Evolutionary conservation across 2,888 invertebrate species (phyloP), one percentile per base, ranked within the genome.

Genomic region (Mantis religiosa): DNA sequence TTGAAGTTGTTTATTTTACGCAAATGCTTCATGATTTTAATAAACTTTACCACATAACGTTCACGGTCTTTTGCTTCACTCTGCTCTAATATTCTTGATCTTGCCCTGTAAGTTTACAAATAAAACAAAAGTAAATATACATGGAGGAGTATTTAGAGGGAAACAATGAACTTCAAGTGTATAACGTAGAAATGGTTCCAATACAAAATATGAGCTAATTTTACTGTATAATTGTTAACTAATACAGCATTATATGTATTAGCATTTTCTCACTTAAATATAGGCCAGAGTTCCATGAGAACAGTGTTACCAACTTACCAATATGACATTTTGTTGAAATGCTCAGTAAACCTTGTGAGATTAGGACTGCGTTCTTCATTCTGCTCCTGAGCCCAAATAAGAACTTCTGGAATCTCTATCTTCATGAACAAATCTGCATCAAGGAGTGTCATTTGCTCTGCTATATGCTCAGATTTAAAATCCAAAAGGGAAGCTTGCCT

Each of bases 271-370:
- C n/a, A n/a, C n/a, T n/a, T n/a, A n/a, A n/a, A n/a, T n/a, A n/a
- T n/a, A n/a, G n/a, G n/a, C n/a, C n/a, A n/a, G n/a, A n/a, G n/a
- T n/a, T n/a, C n/a, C n/a, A n/a, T n/a, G n/a, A n/a, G n/a, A n/a
- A n/a, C n/a, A n/a, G n/a, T n/a, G n/a, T n/a, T n/a, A n/a, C n/a
- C n/a, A n/a, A n/a, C 93, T 92, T 92, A 95, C 99, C 99, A 99
- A 92, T 98, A 99, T 89, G 99, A 99, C 98, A 99, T 98, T 94
- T 99, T 99, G 93, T 99, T 99, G 93, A 99, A 99, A 94, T 99
- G 99, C 93, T 99, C 99, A 0, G 99, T 99, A 93, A 99, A 99
- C 91, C 97, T 95, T 71, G 98, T 99, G 89, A 99, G 95, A 93
- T 99, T 99, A 3, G 99, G 99, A 92, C 99, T 98, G 91, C 97